Evolutionary conservation across 2,888 invertebrate species (phyloP).

Genomic region (Drosophila histrio): DNA sequence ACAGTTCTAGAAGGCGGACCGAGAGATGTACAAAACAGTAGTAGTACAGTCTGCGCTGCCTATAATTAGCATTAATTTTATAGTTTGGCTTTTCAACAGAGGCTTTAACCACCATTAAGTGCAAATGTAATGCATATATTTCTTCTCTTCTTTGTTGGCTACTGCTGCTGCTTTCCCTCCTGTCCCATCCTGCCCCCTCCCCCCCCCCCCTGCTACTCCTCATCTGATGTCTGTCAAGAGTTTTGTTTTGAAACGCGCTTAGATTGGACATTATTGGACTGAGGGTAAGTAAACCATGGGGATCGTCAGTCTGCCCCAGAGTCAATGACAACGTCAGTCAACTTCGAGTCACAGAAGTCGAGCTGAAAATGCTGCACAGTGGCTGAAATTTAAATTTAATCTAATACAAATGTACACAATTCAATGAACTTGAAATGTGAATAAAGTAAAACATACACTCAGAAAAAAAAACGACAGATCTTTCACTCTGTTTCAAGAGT

Average conservation of each 20-base stretch:
- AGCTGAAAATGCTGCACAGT: slow-evolving; percentile 36
- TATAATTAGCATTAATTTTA: slow-evolving; percentile 75
- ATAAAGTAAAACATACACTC: too few species aligned
- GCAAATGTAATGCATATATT: slow-evolving; percentile 46
- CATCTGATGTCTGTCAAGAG: slow-evolving; percentile 21
- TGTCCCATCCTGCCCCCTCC: too few species aligned
- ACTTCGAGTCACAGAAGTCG: neutral
- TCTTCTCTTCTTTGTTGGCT: neutral
- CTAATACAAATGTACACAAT: neutral
- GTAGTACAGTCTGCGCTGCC: slow-evolving; percentile 41
- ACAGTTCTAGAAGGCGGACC: slow-evolving; percentile 15
- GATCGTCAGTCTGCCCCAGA: slow-evolving; percentile 10
- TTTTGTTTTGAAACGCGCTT: slow-evolving; percentile 51
- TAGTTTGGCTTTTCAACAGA: slow-evolving; percentile 48
- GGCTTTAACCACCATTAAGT: slow-evolving; percentile 44
- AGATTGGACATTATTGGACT: slow-evolving; percentile 21
- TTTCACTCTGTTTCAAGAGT: too few species aligned
- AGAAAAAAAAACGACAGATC: neutral
- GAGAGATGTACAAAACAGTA: neutral
- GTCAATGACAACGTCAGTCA: slow-evolving; percentile 28
- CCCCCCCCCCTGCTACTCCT: neutral
- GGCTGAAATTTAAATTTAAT: slow-evolving; percentile 16
- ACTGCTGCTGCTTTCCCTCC: neutral
- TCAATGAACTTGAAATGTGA: neutral
- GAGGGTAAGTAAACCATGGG: slow-evolving; percentile 26